Conservation (phyloP, 2,797 vertebrate genomes). For the Artibeus lituratus region DNA sequence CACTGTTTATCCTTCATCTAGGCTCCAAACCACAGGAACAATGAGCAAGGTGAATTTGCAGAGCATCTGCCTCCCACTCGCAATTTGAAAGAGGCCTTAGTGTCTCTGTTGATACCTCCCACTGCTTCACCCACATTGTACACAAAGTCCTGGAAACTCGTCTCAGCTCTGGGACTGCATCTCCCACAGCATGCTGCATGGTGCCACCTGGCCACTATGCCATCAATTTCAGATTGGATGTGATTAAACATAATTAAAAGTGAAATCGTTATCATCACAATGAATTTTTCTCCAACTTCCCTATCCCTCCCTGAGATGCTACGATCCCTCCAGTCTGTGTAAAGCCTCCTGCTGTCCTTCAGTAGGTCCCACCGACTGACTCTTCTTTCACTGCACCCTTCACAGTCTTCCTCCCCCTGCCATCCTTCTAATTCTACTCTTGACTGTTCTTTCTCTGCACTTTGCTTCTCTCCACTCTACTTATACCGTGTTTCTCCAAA, state of each 20-base stretch:
- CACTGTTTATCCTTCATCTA: not conserved
- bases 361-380: not conserved
- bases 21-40: not conserved
- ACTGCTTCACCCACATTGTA: not conserved
- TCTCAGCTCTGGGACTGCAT: not conserved
- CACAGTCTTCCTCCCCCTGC: rapidly evolving
- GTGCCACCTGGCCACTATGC: not conserved
- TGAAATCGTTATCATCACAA: not conserved
- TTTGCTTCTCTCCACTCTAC: not conserved
- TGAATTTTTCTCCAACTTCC: not conserved
- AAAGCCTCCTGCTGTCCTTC: not conserved
- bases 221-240: not conserved
- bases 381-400: not conserved
- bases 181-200: not conserved
- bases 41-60: not conserved
- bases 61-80: not conserved
- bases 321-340: not conserved
- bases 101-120: not conserved
- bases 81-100: not conserved
- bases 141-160: not conserved
- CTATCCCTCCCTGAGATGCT: not conserved
- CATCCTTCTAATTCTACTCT: not conserved
- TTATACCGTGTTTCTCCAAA: not conserved
- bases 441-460: not conserved
- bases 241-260: not conserved